These are phyloP conservation scores for Pangasianodon gigas DNA, from an alignment of 2,113 vertebrate genomes.

Conservation along the genomic window DNA sequence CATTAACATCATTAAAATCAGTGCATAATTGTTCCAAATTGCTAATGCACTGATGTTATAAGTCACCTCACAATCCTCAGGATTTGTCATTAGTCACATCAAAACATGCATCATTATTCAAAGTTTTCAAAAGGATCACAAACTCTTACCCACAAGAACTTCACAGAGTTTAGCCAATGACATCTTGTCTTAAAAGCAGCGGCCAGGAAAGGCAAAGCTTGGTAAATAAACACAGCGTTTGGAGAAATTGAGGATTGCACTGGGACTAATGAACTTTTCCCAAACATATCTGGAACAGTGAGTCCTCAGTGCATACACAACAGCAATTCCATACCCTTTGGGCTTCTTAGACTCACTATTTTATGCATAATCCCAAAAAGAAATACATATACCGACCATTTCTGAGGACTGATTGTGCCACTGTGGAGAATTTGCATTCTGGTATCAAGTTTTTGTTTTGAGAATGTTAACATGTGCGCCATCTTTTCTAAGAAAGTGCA, in stretches of 20 bases:
- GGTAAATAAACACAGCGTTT: slow-evolving; percentile 18
- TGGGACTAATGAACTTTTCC: slow-evolving; percentile 23
- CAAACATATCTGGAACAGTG: slow-evolving; percentile 25
- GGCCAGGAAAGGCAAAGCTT: background rate
- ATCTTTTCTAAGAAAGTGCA: background rate
- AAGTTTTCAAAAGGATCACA: background rate
- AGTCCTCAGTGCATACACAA: slow-evolving; percentile 17
- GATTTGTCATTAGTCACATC: slow-evolving; percentile 3
- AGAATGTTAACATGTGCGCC: slow-evolving; percentile 17
- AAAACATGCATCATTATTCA: background rate
- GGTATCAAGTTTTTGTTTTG: background rate
- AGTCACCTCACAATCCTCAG: background rate
- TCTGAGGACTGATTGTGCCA: background rate
- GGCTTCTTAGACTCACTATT: background rate
- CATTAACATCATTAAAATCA: background rate
- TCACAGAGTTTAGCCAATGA: slow-evolving; percentile 4
- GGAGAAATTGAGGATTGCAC: slow-evolving; percentile 5
- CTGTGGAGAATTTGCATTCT: background rate
- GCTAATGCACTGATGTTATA: background rate
- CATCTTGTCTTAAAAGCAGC: background rate
- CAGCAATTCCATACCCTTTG: background rate
- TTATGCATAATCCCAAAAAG: slow-evolving; percentile 6
- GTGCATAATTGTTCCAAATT: background rate
- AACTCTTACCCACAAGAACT: background rate
- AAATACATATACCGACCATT: background rate